A percentile compares a stretch with the other conserved stretches of the same genome.
These are phyloP conservation scores for Eledona agricola DNA, from an alignment of 2,888 invertebrate species.

Conservation along the genomic window DNA sequence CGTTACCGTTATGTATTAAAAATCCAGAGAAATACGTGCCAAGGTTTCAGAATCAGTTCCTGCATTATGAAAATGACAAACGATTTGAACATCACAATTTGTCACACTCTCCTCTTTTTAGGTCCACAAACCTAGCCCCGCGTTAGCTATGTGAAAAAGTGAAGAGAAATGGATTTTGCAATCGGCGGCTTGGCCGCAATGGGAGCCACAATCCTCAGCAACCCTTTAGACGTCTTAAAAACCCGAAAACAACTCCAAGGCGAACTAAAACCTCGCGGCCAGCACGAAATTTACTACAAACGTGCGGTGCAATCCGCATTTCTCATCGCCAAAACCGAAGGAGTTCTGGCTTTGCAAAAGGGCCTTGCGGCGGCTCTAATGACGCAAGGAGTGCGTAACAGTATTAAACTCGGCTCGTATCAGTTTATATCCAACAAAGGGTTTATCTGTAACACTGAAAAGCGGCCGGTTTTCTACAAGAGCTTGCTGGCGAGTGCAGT, in stretches of 20 bases:
- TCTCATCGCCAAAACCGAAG: conserved; percentile 82
- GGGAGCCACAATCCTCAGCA: conserved; percentile 79
- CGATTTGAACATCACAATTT: too few species aligned
- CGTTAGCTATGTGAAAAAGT: background rate
- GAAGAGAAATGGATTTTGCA: conserved; percentile 61
- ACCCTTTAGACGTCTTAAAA: conserved; percentile 89
- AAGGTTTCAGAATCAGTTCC: too few species aligned
- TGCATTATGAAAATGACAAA: too few species aligned
- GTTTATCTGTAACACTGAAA: conserved; percentile 66
- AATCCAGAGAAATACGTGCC: too few species aligned
- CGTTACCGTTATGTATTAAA: too few species aligned
- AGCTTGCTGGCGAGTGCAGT: conserved; percentile 66
- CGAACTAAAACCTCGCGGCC: conserved; percentile 67
- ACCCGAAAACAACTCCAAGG: conserved; percentile 86
- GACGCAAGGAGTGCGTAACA: conserved; percentile 89
- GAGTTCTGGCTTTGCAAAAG: conserved; percentile 77
- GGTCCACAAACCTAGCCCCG: background rate
- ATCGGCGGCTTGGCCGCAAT: conserved; percentile 68
- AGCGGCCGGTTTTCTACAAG: conserved; percentile 63
- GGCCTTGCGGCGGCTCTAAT: conserved; percentile 86
- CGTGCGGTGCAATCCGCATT: conserved; percentile 85
- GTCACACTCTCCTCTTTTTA: too few species aligned
- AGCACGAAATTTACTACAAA: conserved; percentile 69
- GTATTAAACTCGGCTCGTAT: conserved; percentile 74
- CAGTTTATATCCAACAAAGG: conserved; percentile 76